Base-by-base conservation (phyloP, 2,888 invertebrate genomes). In the Xanthia icteritia region DNA sequence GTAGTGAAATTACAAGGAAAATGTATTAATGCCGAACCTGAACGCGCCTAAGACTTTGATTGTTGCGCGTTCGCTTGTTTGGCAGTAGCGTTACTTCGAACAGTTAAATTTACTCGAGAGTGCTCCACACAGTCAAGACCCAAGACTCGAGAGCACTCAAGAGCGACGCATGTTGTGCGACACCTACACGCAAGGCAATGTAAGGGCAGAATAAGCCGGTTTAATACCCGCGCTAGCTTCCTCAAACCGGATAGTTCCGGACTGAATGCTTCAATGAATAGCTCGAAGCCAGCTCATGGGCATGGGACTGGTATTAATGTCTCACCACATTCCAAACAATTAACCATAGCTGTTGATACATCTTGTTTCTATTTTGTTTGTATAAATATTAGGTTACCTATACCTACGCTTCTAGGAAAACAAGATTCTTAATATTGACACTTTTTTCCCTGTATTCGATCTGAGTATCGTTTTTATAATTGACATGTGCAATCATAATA, bases 261-360 rank as follows among this genome's bases (percentile, higher is more conserved):
- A 91, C 87, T 72, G 67, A 75, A 83, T 82, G 82, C 86, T 87
- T 83, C 87, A 84, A 76, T 83, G 83, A 85, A 84, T 79, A 77
- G 80, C 81, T 86, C 83, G 83, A 86, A 90, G 87, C 78, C 82
- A 84, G 82, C 86, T 91, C 90, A 89, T 89, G 84, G 85, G 83
- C 85, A 86, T 86, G 86, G 89, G 88, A 90, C 67, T 78, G 81
- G 80, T 86, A 86, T 86, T 89, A 88, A 90, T 91, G 89, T 86
- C 86, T 88, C 90, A 91, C 89, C 88, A 92, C 94, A 95, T 96
- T 94, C 95, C 94, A 90, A 86, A 77, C 94, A 95, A 95, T 95
- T 94, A 95, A 90, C 81, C 89, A 84, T 87, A 86, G 85, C 84
- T 80, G 89, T 90, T 92, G 89, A 90, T 89, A 88, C 73, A 83